Evolutionary conservation across 35 echinoderm and acorn worm species (phyloP), one percentile per base, ranked within the genome.

Genomic region (Apostichopus japonicus): DNA sequence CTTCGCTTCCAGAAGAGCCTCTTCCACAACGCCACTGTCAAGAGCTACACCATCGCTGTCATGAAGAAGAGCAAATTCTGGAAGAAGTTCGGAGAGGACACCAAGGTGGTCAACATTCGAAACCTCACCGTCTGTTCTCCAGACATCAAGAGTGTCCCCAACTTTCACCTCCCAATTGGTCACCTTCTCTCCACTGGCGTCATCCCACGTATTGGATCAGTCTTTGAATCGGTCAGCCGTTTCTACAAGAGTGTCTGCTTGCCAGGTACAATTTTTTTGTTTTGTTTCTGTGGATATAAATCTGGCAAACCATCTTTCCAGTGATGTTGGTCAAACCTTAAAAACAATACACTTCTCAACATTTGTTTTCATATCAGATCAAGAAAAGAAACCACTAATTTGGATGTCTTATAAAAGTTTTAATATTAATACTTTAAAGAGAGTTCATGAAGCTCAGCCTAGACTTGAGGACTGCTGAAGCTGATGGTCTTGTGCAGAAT

Each of bases 181-280:
- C 91, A 93, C 65, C 93, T 98, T 25, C 89, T 98, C 24, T 91
- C 97, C 53, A 95, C 88, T 62, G 97, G 97, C 70, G 92, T 95
- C 56, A 96, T 98, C 52, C 97, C 97, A 79, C 94, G 97, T 22
- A 96, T 98, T 8, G 97, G 97, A 58, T 98, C 97, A 5, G 95
- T 98, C 67, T 98, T 98, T 59, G 97, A 98, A 57, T 98, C 97
- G 17, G 93, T 98, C 92, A 98, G 88, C 75, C 78, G 97, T 7
- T 96, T 94, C 95, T 98, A 92, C 87, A 71, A 93, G 56, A 52
- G 77, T 25, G 23, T 88, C 13, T 98, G 97, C 58, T 14, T 98
- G 6, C 97, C 97, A 93, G 97, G 97, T 98, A 88, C 2, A 4
- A 92, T 52, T 6, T 9, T 9, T 53, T 52, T 16, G 78, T 44